Conservation (phyloP, 2,113 vertebrate genomes). For the Meriones unguiculatus region DNA sequence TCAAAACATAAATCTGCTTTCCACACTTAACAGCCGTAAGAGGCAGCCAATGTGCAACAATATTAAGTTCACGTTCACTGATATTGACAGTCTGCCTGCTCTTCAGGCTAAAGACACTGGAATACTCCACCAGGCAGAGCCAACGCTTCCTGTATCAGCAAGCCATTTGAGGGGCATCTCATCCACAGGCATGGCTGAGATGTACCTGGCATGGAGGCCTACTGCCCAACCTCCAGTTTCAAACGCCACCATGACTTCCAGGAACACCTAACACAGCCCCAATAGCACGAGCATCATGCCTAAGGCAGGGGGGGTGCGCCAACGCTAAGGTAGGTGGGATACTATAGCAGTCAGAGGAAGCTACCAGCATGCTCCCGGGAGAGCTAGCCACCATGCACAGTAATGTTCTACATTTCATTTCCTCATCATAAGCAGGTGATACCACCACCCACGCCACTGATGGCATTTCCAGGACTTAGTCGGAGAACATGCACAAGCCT, state of each 20-base stretch:
- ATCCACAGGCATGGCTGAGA: neutral
- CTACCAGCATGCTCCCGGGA: neutral
- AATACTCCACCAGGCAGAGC: neutral
- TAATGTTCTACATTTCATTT: neutral
- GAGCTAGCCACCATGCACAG: neutral
- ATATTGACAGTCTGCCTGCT: neutral
- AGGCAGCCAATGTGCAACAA: neutral
- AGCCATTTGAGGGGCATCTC: neutral
- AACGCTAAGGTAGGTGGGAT: neutral
- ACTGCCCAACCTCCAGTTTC: neutral
- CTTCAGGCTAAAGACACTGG: neutral
- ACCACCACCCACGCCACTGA: neutral
- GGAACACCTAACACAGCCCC: neutral
- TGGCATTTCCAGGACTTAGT: neutral
- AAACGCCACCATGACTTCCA: neutral
- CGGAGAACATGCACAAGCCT: neutral
- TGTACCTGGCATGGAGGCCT: neutral
- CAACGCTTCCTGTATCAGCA: neutral
- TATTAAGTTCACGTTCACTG: neutral
- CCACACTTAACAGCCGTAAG: neutral
- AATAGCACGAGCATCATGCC: neutral
- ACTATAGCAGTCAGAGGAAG: neutral
- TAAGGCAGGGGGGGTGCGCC: neutral
- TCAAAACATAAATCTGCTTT: neutral
- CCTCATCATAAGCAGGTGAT: slow-evolving; percentile 26